These are phyloP conservation scores for Eilema depressum DNA, from an alignment of 2,888 invertebrate genomes.

Conservation along the genomic window DNA sequence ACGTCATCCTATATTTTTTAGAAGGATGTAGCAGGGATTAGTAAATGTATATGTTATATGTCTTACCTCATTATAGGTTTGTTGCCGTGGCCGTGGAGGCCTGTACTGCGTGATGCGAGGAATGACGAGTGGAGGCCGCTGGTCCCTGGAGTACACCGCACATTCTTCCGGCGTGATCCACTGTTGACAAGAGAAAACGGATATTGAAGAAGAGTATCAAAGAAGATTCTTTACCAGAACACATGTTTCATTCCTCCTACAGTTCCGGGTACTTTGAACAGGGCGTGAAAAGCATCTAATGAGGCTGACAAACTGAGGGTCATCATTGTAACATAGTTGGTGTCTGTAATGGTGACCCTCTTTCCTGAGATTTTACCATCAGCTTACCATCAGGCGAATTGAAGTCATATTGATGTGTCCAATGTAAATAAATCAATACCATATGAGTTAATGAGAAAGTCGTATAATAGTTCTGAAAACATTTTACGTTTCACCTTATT, in stretches of 20 bases:
- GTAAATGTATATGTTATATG: neutral
- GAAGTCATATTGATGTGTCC: too few species aligned
- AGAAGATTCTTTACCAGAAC: too few species aligned
- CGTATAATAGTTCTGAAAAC: neutral
- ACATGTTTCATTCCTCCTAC: too few species aligned
- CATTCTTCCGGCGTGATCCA: conserved; percentile 85
- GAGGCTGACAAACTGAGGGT: too few species aligned
- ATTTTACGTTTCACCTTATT: neutral
- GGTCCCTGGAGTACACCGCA: conserved; percentile 77
- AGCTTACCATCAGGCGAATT: too few species aligned
- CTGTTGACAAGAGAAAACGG: conserved; percentile 57
- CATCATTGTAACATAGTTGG: too few species aligned
- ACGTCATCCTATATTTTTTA: neutral
- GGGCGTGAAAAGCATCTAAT: too few species aligned
- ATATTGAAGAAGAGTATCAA: neutral
- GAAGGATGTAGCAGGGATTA: neutral
- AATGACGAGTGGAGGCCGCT: conserved; percentile 81
- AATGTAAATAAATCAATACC: too few species aligned
- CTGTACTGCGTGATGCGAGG: conserved; percentile 82
- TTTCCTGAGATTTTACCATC: too few species aligned
- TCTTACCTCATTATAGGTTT: conserved; percentile 68
- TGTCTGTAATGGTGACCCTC: too few species aligned
- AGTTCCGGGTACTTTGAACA: too few species aligned
- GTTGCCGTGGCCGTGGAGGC: conserved; percentile 63
- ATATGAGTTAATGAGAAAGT: neutral